Evolutionary conservation across 2,888 invertebrate species (phyloP).

Genomic region (Pseudeuparius sepicola): DNA sequence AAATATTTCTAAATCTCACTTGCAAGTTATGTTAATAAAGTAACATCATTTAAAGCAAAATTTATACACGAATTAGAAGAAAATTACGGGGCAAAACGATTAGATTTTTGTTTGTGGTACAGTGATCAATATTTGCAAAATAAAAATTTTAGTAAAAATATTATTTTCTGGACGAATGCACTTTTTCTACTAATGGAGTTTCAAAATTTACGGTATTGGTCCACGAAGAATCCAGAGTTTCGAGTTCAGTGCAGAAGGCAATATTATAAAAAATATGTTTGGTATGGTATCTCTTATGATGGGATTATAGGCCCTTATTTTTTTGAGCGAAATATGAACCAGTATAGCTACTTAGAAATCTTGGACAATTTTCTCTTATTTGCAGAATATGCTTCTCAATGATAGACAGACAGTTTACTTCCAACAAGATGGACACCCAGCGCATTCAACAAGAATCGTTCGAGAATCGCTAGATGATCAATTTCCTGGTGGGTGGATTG

Average conservation of each 20-base stretch:
- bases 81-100: no score
- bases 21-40: no score
- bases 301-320: constrained; percentile 1
- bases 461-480: constrained; percentile 1
- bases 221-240: constrained; percentile 2
- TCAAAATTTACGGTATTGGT: constrained; percentile 2
- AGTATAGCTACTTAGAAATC: no score
- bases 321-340: constrained; percentile 3
- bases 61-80: no score
- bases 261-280: constrained; percentile 2
- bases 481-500: neutral
- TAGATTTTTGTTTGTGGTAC: no score
- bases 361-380: constrained; percentile 3
- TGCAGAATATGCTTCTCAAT: constrained; percentile 1
- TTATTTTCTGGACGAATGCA: constrained; percentile 2
- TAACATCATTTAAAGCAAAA: no score
- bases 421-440: constrained; percentile 1
- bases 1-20: no score
- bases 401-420: constrained; percentile 2
- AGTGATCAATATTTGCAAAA: no score
- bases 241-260: constrained; percentile 2
- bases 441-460: constrained; percentile 3
- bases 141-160: constrained; percentile 1
- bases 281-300: constrained; percentile 1
- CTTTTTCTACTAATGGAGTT: constrained; percentile 3